Evolutionary conservation across 2,888 invertebrate species (phyloP), one percentile per base, ranked within the genome.

Genomic region (Agrotis puta): DNA sequence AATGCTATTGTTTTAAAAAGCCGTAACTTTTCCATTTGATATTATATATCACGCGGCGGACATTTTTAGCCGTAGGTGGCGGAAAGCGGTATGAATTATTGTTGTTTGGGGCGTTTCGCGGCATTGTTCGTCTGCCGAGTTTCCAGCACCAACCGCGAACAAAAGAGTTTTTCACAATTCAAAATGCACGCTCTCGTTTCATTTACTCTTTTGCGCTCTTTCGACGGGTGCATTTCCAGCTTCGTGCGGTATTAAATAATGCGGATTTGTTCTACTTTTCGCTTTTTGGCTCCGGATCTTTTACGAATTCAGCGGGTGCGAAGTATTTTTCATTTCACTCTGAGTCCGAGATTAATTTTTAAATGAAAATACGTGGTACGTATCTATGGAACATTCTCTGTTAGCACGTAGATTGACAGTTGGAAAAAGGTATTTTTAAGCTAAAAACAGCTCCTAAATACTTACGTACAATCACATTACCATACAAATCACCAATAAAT

Each of bases 41-140:
- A 93, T 94, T 94, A 95, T 96, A 95, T 94, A 95, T 95, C 94
- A 95, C 85, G 89, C 88, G 90, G 94, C 95, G 94, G 95, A 95
- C 95, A 95, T 94, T 96, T 95, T 96, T 95, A 95, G 94, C 95
- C 92, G 95, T 95, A 94, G 95, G 95, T 95, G 95, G 95, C 94
- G 95, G 96, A 92, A 95, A 95, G 90, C 94, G 94, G 94, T 93
- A 95, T 96, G 96, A 96, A 95, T 95, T 95, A 95, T 96, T 95
- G 94, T 95, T 96, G 95, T 95, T 94, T 92, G 94, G 93, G 94
- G 93, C 92, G 94, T 91, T 94, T 91, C 91, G 90, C 86, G 91
- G 94, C 92, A 94, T 95, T 95, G 95, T 95, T 94, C 94, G 89
- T 87, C 90, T 88, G 91, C 90, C 85, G 92, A 93, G 93, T 93